Evolutionary conservation across 2,797 vertebrate species (phyloP).

Genomic region (Liparis tanakae): DNA sequence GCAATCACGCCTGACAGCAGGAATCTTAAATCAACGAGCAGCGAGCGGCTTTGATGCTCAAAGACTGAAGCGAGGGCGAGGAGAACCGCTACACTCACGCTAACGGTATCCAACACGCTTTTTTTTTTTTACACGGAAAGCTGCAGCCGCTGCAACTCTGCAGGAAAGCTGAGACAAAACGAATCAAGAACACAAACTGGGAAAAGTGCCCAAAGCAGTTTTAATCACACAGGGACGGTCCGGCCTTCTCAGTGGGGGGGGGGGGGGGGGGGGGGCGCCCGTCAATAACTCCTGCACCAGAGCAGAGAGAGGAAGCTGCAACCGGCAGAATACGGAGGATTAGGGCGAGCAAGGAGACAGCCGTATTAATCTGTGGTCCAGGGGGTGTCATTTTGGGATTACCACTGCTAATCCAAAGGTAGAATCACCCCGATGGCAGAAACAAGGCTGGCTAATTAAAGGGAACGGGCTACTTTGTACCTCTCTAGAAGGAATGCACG

Average conservation of each 20-base stretch:
- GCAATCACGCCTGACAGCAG: constrained; percentile 36
- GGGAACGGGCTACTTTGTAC: constrained; percentile 80
- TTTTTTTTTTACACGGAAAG: constrained; percentile 44
- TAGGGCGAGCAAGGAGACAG: constrained; percentile 57
- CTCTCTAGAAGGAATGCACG: constrained; percentile 83
- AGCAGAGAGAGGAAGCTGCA: constrained; percentile 62
- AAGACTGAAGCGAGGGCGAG: not conserved
- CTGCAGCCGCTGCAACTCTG: constrained; percentile 64
- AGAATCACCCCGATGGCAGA: constrained; percentile 72
- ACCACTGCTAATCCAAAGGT: constrained; percentile 81
- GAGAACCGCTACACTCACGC: constrained; percentile 29
- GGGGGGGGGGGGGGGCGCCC: too few species aligned
- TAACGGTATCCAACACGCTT: constrained; percentile 42
- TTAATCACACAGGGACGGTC: constrained; percentile 59
- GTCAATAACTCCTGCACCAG: constrained; percentile 41
- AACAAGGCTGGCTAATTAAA: constrained; percentile 80
- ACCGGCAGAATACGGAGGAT: constrained; percentile 62
- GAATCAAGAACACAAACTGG: constrained; percentile 72
- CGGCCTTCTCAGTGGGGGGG: constrained; percentile 55
- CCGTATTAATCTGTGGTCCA: constrained; percentile 71
- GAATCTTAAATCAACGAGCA: constrained; percentile 28
- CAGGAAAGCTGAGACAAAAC: constrained; percentile 62
- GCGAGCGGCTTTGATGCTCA: constrained; percentile 23
- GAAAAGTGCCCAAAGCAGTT: constrained; percentile 65
- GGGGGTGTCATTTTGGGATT: constrained; percentile 62